phyloP scores from a whole-genome alignment of 2,888 invertebrate species.

The Drosophila neotestacea region DNA sequence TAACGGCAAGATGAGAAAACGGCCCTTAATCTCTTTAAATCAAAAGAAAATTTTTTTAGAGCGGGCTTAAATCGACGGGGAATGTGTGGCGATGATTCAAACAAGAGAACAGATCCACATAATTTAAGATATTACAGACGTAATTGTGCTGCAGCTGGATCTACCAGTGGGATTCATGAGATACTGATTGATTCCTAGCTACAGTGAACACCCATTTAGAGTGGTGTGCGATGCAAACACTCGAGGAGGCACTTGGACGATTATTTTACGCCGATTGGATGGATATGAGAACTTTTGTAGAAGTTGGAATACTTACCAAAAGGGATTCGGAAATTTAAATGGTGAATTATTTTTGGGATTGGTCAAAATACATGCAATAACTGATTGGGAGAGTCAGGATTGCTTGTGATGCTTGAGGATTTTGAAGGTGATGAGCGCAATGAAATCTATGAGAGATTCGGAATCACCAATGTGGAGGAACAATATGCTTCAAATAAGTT shows the following conservation, averaged over 20 bases:
- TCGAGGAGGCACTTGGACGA: conserved; percentile 41
- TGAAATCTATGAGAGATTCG: conserved; percentile 33
- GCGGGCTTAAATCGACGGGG: not conserved
- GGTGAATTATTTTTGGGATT: too few relatives aligned
- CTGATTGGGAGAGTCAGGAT: conserved; percentile 12
- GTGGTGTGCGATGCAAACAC: conserved; percentile 40
- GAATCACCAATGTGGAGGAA: conserved; percentile 26
- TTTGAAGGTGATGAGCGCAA: conserved; percentile 20
- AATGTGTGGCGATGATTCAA: too few relatives aligned
- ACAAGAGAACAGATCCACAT: not conserved
- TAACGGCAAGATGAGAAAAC: too few relatives aligned
- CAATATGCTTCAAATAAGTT: conserved; percentile 24
- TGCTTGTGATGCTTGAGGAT: conserved; percentile 37
- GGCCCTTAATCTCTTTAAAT: too few relatives aligned
- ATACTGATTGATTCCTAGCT: conserved; percentile 32
- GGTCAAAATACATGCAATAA: conserved; percentile 51
- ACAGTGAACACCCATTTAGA: conserved; percentile 35
- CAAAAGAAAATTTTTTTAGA: not conserved
- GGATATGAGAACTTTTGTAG: conserved; percentile 49
- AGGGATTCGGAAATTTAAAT: too few relatives aligned
- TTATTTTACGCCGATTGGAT: conserved; percentile 31
- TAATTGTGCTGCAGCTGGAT: conserved; percentile 3
- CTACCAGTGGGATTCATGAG: conserved; percentile 29
- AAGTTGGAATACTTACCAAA: too few relatives aligned
- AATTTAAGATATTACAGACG: not conserved